phyloP scores from a whole-genome alignment of 2,888 invertebrate genomes.

The Zygogramma bicolorata region DNA sequence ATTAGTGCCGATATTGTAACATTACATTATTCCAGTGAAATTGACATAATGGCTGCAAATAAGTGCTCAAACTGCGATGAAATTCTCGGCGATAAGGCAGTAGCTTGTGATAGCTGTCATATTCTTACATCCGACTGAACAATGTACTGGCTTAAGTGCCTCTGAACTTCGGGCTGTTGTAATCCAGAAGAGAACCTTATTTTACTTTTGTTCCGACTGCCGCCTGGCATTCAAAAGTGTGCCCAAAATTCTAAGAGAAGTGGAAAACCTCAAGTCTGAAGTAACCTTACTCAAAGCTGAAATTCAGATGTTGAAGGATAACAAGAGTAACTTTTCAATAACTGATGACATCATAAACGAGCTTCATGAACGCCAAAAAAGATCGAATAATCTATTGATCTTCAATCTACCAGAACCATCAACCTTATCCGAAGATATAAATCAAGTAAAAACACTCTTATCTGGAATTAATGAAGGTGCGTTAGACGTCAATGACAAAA shows the following conservation, averaged over 20 bases:
- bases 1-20: not conserved
- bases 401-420: not conserved
- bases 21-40: not conserved
- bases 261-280: not conserved
- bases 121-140: constrained; percentile 3
- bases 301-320: not conserved
- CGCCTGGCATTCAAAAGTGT: not conserved
- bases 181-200: not conserved
- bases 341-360: constrained; percentile 15
- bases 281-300: not conserved
- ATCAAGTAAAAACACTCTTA: not conserved
- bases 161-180: constrained; percentile 9
- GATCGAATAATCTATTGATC: constrained; percentile 17
- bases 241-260: too few relatives aligned
- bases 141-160: constrained; percentile 16
- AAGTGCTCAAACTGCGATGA: not conserved
- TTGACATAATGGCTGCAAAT: not conserved
- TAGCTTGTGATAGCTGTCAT: not conserved
- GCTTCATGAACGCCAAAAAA: constrained; percentile 17
- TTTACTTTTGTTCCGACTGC: constrained; percentile 9
- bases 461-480: not conserved
- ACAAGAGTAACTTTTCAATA: constrained; percentile 11
- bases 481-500: not conserved
- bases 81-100: not conserved
- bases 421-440: not conserved